Evolutionary conservation across 2,888 invertebrate genomes (phyloP).

Genomic region (Linyphia triangularis): DNA sequence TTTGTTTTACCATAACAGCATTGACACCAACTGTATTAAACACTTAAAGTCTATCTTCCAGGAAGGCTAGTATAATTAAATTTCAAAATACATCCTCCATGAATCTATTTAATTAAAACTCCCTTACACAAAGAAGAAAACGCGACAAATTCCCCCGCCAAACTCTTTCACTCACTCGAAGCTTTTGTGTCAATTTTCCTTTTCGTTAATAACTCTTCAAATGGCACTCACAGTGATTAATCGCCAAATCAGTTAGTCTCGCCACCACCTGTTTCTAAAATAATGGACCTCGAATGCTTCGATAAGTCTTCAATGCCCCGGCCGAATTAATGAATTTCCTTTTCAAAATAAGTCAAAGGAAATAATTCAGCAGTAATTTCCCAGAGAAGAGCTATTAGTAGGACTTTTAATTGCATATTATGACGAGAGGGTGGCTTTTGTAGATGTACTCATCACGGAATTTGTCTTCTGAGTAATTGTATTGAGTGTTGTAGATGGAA

Average conservation of each 20-base stretch:
- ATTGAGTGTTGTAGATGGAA: too few species aligned
- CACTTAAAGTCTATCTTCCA: neutral
- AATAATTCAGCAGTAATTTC: slow-evolving; percentile 47
- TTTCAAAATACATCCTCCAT: neutral
- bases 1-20: neutral
- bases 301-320: slow-evolving; percentile 45
- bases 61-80: neutral
- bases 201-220: slow-evolving; percentile 43
- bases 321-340: slow-evolving; percentile 51
- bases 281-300: slow-evolving; percentile 42
- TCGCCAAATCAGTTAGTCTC: slow-evolving; percentile 39
- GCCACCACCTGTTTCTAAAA: slow-evolving; percentile 56
- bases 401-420: slow-evolving; percentile 34
- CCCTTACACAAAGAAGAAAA: neutral
- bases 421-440: too few species aligned
- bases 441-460: too few species aligned
- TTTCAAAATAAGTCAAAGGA: slow-evolving; percentile 43
- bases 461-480: too few species aligned
- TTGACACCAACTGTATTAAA: neutral
- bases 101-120: slow-evolving; percentile 24
- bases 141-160: slow-evolving; percentile 13
- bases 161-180: neutral
- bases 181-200: slow-evolving; percentile 17
- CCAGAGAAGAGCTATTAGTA: slow-evolving; percentile 11
- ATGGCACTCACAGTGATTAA: slow-evolving; percentile 49